These are phyloP conservation scores for Cheirogaleus major DNA, from an alignment of 2,797 vertebrate species.

Conservation along the genomic window DNA sequence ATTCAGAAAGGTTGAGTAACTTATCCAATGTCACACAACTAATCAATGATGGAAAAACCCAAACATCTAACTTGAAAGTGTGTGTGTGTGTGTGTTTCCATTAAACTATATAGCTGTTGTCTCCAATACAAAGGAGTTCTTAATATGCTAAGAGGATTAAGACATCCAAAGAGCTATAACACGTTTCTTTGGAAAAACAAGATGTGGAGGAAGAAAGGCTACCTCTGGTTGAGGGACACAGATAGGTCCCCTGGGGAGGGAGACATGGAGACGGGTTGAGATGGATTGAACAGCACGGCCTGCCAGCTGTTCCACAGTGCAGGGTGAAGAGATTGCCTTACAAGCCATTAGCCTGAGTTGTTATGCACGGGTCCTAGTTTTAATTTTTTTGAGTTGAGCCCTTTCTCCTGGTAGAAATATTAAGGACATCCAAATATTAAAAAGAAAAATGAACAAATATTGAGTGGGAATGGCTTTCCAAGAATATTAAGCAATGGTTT, in stretches of 20 bases:
- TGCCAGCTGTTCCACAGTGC: accelerated
- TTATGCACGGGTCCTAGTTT: not conserved
- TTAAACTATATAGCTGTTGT: not conserved
- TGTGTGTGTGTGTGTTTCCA: not conserved
- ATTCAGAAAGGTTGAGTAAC: constrained; percentile 23
- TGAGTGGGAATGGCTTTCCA: not conserved
- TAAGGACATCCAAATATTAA: constrained; percentile 8
- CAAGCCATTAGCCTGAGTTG: not conserved
- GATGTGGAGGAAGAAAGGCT: not conserved
- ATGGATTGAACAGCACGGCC: not conserved
- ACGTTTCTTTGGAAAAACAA: not conserved
- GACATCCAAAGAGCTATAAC: not conserved
- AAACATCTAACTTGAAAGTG: not conserved
- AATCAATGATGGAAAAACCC: not conserved
- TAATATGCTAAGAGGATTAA: not conserved
- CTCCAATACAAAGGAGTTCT: constrained; percentile 8
- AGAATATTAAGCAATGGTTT: not conserved
- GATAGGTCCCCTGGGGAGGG: not conserved
- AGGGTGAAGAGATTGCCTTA: not conserved
- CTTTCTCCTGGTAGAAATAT: constrained; percentile 5
- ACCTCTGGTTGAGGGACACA: not conserved
- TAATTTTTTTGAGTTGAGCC: not conserved
- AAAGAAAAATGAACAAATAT: not conserved
- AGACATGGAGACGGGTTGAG: not conserved
- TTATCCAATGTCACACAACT: not conserved